Evolutionary conservation across 1,140 invertebrate genomes (phyloP).

Genomic region (Belonocnema kinseyi): DNA sequence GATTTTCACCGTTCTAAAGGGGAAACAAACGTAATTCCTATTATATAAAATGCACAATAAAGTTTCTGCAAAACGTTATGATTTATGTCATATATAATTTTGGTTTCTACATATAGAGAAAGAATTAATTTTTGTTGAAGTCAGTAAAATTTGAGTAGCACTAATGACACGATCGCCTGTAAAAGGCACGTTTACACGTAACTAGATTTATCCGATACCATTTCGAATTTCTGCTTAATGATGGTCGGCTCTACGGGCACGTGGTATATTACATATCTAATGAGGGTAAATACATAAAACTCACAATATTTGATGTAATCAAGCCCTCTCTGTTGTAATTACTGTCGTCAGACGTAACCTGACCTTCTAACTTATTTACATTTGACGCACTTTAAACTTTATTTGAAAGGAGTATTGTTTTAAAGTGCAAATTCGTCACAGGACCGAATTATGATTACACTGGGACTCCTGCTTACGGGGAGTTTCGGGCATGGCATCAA

Average conservation of each 20-base stretch:
- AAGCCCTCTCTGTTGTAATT: background rate
- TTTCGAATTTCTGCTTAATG: slow-evolving; percentile 27
- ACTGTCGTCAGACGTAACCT: background rate
- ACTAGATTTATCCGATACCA: slow-evolving; percentile 27
- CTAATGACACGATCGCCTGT: slow-evolving; percentile 35
- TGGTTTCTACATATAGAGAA: background rate
- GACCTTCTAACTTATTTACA: background rate
- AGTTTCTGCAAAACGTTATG: no score
- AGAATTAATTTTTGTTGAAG: background rate
- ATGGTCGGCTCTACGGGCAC: background rate
- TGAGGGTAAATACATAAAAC: slow-evolving; percentile 2
- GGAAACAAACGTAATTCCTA: no score
- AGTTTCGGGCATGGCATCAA: no score
- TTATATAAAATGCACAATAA: no score
- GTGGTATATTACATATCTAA: background rate
- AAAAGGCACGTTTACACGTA: slow-evolving; percentile 23
- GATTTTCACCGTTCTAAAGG: background rate
- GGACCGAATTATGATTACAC: no score
- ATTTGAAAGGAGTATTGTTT: no score
- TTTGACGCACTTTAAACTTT: no score
- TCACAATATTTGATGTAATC: slow-evolving; percentile 2
- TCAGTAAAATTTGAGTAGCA: background rate
- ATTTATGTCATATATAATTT: no score
- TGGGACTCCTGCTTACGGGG: no score
- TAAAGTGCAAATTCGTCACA: no score